Evolutionary conservation across 2,113 vertebrate species (phyloP), one percentile per base, ranked within the genome.

Genomic region (Hemicordylus capensis): DNA sequence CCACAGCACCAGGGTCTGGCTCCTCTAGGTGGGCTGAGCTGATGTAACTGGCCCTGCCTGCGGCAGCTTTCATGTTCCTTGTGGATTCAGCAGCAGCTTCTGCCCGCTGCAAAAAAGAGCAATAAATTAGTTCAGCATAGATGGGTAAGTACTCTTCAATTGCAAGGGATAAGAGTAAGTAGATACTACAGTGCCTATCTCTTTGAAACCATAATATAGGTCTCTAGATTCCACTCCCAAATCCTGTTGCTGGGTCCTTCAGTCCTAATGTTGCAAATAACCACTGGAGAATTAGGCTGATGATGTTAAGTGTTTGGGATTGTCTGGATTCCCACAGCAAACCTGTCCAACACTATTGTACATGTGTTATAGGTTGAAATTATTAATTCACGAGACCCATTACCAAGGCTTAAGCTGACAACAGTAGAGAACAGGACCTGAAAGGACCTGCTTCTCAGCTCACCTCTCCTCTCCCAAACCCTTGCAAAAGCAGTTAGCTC

Each of bases 21-120:
- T 96, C 95, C 6, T 95, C 97, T 75, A 98, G 92, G 1, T 79
- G 90, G 1, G 97, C 94, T 0, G 97, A 97, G 3, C 96, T 94
- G 88, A 99, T 96, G 83, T 99, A 99, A 89, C 98, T 99, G 88
- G 98, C 98, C 76, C 98, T 95, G n/a, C 98, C 98, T 0, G 97
- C 98, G 24, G 89, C 97, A 0, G 98, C 98, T 17, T 94, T 95
- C 93, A 99, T 98, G 84, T 95, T 26, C 83, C 92, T 96, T 14
- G 98, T 99, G 26, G 97, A 96, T 78, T 98, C 97, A 0, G 98
- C 98, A 0, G 98, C 98, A 0, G 63, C 92, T 54, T 97, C 90
- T 0, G 98, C 98, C 34, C 93, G 96, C 98, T 99, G 91, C 51
- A 81, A 48, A 79, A 82, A 79, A 76, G 28, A 58, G 2, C 54